These are phyloP conservation scores for Nemurella pictetii DNA, from an alignment of 2,888 invertebrate species.

Conservation along the genomic window DNA sequence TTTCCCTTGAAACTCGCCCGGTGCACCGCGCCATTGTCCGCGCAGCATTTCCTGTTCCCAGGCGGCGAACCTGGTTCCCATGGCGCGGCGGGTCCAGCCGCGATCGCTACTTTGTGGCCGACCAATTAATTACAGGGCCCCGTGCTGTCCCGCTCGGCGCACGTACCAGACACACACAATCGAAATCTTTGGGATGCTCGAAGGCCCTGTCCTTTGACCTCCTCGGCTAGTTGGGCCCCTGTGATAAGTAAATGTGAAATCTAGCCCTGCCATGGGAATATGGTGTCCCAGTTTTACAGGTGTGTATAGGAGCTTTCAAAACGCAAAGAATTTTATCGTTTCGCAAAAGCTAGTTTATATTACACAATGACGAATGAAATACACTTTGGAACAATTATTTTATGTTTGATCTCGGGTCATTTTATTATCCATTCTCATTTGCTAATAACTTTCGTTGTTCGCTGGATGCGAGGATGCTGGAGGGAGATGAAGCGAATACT, in stretches of 20 bases:
- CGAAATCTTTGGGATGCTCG: neutral
- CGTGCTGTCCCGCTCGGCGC: neutral
- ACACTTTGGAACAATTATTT: conserved; percentile 1
- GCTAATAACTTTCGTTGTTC: conserved; percentile 23
- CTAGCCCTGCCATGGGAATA: conserved; percentile 6
- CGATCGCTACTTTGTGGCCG: neutral
- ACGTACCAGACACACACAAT: neutral
- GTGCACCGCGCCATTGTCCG: neutral
- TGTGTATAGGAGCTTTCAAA: conserved; percentile 14
- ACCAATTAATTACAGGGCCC: neutral
- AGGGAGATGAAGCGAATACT: conserved; percentile 14
- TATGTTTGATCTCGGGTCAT: neutral
- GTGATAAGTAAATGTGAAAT: conserved; percentile 8
- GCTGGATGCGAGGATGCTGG: neutral
- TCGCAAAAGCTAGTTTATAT: neutral
- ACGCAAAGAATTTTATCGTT: neutral
- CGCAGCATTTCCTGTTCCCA: neutral
- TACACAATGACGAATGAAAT: conserved; percentile 8
- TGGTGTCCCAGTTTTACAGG: conserved; percentile 12
- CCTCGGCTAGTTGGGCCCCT: neutral
- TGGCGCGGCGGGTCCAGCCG: neutral
- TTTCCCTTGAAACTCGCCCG: neutral
- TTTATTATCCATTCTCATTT: conserved; percentile 14
- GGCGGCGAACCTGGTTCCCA: conserved; percentile 1
- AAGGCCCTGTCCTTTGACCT: conserved; percentile 11